Base-by-base conservation (phyloP, 2,888 invertebrate genomes). In the Ichneumoninae sp. region DNA sequence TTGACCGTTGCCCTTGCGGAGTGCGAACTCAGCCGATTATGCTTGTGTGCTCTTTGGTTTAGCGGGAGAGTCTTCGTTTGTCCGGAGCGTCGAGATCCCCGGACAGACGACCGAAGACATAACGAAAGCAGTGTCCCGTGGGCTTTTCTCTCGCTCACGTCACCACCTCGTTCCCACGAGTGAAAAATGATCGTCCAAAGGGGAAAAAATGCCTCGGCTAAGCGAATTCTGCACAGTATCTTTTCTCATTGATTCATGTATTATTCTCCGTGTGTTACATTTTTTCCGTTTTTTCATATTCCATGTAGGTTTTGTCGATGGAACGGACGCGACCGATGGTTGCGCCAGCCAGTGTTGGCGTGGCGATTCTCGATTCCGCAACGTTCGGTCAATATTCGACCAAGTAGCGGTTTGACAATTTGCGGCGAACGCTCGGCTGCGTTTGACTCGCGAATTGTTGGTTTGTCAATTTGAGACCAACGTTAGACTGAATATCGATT, bases 141-240 rank as follows among this genome's bases (percentile, higher is more conserved):
- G 13, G 26, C 40, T 44, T 75, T 40, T 68, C 36, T 66, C 22
- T 33, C 66, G 1, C 26, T 76, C 40, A 22, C 50, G 30, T 19
- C 13, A 7, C 22, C 47, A 44, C 22, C 68, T 75, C 36, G 54
- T 76, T 52, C 57, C 66, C 65, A n/a, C 54, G n/a, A 79, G 54
- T 83, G 75, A 83, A 76, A 76, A 79, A 82, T 79, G 65, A 83
- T 79, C 65, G 47, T 47, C 30, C 26, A 2, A 30, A 62, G 65
- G 47, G 76, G 72, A 52, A 75, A 70, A 80, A 76, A 76, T 65
- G 60, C 50, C 52, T 3, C 26, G 65, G 36, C 54, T 50, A 60
- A 60, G 54, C 54, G 62, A 69, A 19, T 75, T 77, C 70, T 30
- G 82, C 79, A 52, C 60, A 50, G n/a, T 36, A 33, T 52, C 52